These are phyloP conservation scores for Eustalomyia histrio DNA, from an alignment of 2,888 invertebrate genomes.

Conservation along the genomic window DNA sequence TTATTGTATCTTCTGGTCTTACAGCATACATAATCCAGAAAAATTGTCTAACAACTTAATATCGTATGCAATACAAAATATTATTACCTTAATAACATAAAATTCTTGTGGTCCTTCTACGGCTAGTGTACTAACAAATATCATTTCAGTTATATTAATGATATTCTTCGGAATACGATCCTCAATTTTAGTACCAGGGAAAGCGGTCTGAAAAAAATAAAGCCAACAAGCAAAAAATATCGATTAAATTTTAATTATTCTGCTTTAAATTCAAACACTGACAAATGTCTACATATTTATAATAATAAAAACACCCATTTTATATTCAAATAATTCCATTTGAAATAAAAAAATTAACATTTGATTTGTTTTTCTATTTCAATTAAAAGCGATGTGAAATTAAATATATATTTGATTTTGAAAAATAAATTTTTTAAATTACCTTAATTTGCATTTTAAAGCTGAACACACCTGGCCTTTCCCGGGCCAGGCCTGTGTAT, in stretches of 20 bases:
- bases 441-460: slow-evolving; percentile 66
- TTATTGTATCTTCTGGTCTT: no score
- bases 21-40: no score
- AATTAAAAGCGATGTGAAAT: no score
- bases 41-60: no score
- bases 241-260: no score
- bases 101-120: slow-evolving; percentile 84
- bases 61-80: background rate
- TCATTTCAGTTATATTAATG: slow-evolving; percentile 68
- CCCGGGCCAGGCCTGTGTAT: slow-evolving; percentile 74
- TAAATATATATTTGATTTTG: no score
- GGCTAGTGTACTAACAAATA: slow-evolving; percentile 81
- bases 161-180: slow-evolving; percentile 67
- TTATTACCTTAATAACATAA: slow-evolving; percentile 83
- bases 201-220: slow-evolving; percentile 58
- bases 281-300: no score
- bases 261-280: no score
- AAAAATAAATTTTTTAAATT: background rate
- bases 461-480: slow-evolving; percentile 62
- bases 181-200: slow-evolving; percentile 66
- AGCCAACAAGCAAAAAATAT: background rate
- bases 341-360: no score
- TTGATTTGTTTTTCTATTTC: no score
- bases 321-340: no score
- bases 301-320: no score